phyloP scores from a whole-genome alignment of 2,888 invertebrate species.

The Ypsolopha scabrella region DNA sequence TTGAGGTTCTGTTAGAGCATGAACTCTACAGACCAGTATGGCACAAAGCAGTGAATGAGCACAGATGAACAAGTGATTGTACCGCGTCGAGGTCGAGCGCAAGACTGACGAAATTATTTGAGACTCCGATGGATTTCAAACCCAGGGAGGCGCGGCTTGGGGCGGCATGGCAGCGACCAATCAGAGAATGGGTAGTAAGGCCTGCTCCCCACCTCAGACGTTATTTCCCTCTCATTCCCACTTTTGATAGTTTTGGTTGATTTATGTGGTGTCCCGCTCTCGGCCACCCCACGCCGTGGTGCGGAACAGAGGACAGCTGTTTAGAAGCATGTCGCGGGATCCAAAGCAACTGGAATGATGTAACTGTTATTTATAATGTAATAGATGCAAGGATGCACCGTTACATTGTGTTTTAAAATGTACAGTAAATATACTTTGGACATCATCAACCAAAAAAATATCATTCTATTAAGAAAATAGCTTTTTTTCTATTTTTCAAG shows the following conservation, averaged over 20 bases:
- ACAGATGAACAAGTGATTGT: constrained; percentile 44
- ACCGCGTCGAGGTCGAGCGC: constrained; percentile 59
- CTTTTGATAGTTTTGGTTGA: constrained; percentile 21
- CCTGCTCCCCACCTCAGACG: constrained; percentile 49
- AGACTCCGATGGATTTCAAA: constrained; percentile 38
- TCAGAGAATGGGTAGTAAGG: constrained; percentile 30
- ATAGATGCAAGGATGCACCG: too few relatives aligned
- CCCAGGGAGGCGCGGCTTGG: constrained; percentile 43
- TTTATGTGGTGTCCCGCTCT: constrained; percentile 27
- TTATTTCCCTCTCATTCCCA: constrained; percentile 20
- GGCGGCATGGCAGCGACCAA: constrained; percentile 44
- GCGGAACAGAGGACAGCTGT: constrained; percentile 55
- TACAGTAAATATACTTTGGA: too few relatives aligned
- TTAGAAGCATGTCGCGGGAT: constrained; percentile 42
- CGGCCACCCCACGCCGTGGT: constrained; percentile 31
- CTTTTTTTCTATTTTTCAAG: too few relatives aligned
- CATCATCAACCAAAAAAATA: too few relatives aligned
- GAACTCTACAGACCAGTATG: constrained; percentile 40
- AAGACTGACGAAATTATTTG: constrained; percentile 47
- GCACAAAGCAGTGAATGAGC: constrained; percentile 54
- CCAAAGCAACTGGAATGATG: constrained; percentile 38
- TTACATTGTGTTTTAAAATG: too few relatives aligned
- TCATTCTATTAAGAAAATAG: too few relatives aligned
- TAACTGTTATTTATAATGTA: constrained; percentile 24
- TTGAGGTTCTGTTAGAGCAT: constrained; percentile 34